phyloP scores from a whole-genome alignment of 2,797 vertebrate genomes.

The Danio choprae region DNA sequence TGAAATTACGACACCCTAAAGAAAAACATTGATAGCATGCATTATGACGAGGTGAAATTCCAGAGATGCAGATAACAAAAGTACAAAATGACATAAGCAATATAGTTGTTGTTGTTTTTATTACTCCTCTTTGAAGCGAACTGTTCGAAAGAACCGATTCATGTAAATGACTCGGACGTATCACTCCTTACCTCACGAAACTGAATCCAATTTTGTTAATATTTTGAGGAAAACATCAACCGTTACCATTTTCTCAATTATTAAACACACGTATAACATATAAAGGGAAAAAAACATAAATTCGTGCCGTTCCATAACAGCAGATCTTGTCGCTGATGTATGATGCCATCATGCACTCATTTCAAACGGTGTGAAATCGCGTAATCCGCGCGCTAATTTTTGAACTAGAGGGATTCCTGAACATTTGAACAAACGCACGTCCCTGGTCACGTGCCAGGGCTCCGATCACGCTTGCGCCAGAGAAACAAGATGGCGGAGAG shows the following conservation, averaged over 20 bases:
- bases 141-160: background rate
- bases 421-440: conserved; percentile 42
- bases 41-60: background rate
- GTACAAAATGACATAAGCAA: background rate
- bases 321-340: background rate
- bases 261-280: background rate
- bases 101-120: background rate
- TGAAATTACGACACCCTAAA: background rate
- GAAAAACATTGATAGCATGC: background rate
- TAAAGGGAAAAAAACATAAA: background rate
- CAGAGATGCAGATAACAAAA: background rate
- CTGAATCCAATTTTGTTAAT: background rate
- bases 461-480: conserved; percentile 84
- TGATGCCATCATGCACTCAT: background rate
- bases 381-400: conserved; percentile 53
- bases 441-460: conserved; percentile 75
- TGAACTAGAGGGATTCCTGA: conserved; percentile 38
- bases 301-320: background rate
- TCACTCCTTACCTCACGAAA: background rate
- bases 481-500: conserved; percentile 99
- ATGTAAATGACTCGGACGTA: background rate
- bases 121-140: background rate
- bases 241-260: background rate
- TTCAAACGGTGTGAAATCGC: background rate
- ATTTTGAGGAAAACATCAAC: background rate